Conservation (phyloP, 2,113 vertebrate species). For the Monopterus albus region DNA sequence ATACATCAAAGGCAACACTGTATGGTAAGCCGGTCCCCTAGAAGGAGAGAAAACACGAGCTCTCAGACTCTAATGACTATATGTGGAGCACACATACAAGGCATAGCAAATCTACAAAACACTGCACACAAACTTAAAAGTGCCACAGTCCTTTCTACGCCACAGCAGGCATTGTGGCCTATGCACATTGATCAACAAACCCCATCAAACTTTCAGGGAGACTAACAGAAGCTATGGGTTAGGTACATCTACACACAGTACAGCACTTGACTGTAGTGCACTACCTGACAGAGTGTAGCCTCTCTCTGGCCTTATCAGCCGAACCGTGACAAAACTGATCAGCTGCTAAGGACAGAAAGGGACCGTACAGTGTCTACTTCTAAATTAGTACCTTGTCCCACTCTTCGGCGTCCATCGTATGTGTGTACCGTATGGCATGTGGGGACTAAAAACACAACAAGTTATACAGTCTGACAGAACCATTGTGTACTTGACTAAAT, state of each 20-base stretch:
- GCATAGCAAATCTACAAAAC: constrained; percentile 74
- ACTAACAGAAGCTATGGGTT: constrained; percentile 79
- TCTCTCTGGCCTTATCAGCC: constrained; percentile 60
- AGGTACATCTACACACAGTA: constrained; percentile 77
- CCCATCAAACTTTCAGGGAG: constrained; percentile 71
- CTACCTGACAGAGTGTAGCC: constrained; percentile 53
- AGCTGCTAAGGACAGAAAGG: constrained; percentile 65
- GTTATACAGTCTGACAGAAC: constrained; percentile 73
- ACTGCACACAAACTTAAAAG: constrained; percentile 70
- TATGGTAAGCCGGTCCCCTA: constrained; percentile 48
- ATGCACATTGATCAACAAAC: constrained; percentile 75
- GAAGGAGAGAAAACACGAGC: constrained; percentile 42
- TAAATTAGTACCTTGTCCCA: constrained; percentile 81
- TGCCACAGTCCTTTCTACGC: constrained; percentile 70
- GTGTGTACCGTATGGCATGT: constrained; percentile 79
- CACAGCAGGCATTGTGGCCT: constrained; percentile 83
- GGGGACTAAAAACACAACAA: constrained; percentile 81
- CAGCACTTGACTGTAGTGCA: constrained; percentile 72
- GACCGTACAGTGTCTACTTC: constrained; percentile 52
- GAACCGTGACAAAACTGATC: constrained; percentile 36
- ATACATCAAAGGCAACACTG: constrained; percentile 64
- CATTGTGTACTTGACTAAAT: constrained; percentile 32
- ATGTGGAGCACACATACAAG: constrained; percentile 72
- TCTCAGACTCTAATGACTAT: constrained; percentile 48
- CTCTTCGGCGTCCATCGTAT: constrained; percentile 80